A percentile compares a stretch with the other conserved stretches of the same genome.
These are phyloP conservation scores for Megalops cyprinoides DNA, from an alignment of 2,797 vertebrate species.

Conservation along the genomic window DNA sequence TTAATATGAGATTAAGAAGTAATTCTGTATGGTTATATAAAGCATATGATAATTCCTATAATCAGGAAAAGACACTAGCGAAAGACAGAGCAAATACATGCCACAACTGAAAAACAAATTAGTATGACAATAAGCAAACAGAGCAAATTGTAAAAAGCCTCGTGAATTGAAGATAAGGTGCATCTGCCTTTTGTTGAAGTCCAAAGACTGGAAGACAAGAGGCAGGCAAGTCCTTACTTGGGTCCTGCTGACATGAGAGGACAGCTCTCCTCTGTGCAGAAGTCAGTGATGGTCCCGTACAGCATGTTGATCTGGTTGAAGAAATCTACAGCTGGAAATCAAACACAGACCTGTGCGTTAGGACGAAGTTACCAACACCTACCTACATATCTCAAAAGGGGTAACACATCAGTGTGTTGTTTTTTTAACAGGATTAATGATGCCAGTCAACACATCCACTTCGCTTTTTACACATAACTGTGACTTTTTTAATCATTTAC, in stretches of 20 bases:
- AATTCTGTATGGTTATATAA: background rate
- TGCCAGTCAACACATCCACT: too few species aligned
- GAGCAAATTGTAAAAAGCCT: background rate
- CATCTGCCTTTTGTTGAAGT: background rate
- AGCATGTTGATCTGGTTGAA: slow-evolving; percentile 99
- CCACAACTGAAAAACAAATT: background rate
- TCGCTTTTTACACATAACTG: too few species aligned
- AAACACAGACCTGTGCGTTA: background rate
- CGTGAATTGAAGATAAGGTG: background rate
- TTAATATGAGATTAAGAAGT: background rate
- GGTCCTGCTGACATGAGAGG: slow-evolving; percentile 97
- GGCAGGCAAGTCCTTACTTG: slow-evolving; percentile 63
- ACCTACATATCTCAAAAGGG: background rate
- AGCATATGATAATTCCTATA: background rate
- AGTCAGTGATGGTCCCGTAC: slow-evolving; percentile 70
- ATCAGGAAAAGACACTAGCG: background rate
- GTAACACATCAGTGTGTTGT: too few species aligned
- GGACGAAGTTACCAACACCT: background rate
- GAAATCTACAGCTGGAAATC: slow-evolving; percentile 88
- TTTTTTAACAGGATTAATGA: too few species aligned
- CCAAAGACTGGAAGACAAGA: background rate
- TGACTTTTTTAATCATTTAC: too few species aligned
- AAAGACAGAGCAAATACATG: background rate
- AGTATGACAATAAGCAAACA: background rate
- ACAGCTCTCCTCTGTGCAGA: slow-evolving; percentile 78